phyloP scores from a whole-genome alignment of 2,888 invertebrate genomes.

The Xestia rhomboidea region DNA sequence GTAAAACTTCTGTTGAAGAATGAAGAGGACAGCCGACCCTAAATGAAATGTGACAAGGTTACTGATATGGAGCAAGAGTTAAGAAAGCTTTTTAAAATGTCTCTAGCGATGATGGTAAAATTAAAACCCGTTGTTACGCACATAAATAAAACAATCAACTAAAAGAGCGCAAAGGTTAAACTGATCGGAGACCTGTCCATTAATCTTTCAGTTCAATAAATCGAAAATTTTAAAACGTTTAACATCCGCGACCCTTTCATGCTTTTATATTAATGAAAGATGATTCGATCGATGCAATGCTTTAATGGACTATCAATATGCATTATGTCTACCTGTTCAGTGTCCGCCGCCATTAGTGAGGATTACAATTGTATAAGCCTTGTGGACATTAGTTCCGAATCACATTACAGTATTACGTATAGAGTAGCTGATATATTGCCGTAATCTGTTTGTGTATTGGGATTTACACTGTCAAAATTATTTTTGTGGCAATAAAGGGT shows the following conservation, averaged over 20 bases:
- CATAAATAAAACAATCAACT: constrained; percentile 51
- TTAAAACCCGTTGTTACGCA: constrained; percentile 38
- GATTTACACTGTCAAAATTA: constrained; percentile 62
- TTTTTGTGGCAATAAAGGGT: constrained; percentile 65
- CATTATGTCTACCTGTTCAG: constrained; percentile 74
- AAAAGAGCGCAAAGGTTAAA: constrained; percentile 51
- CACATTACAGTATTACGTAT: constrained; percentile 75
- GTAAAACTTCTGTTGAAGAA: background rate
- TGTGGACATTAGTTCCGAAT: constrained; percentile 78
- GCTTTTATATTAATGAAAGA: constrained; percentile 80
- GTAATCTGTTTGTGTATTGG: constrained; percentile 75
- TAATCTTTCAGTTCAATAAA: constrained; percentile 72
- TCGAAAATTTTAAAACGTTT: constrained; percentile 76
- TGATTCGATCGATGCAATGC: constrained; percentile 79
- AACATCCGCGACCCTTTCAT: constrained; percentile 71
- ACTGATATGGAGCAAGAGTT: background rate
- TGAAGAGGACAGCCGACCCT: background rate
- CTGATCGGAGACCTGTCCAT: constrained; percentile 65
- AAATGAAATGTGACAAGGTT: background rate
- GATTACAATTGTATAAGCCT: constrained; percentile 82
- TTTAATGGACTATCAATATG: constrained; percentile 86
- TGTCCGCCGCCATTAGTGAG: constrained; percentile 72
- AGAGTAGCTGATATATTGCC: constrained; percentile 75
- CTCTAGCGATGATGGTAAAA: constrained; percentile 6
- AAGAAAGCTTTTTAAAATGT: background rate